Evolutionary conservation across 2,888 invertebrate species (phyloP).

Genomic region (Philaethria dido): DNA sequence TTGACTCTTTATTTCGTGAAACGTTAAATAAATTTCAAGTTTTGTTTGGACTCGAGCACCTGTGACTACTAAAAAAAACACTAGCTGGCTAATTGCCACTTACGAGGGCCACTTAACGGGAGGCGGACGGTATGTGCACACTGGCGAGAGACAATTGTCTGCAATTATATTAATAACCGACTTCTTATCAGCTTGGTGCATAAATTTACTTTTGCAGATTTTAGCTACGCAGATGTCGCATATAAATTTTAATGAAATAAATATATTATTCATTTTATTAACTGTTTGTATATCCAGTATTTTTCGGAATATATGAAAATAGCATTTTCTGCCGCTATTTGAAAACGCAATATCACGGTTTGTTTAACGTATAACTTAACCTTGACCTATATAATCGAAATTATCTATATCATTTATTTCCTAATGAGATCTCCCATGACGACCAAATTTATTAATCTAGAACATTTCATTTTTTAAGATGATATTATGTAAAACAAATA

Average conservation of each 20-base stretch:
- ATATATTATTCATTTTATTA: background rate
- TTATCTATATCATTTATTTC: no score
- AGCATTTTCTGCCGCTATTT: no score
- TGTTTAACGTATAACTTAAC: no score
- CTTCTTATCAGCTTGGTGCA: constrained; percentile 18
- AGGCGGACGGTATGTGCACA: constrained; percentile 27
- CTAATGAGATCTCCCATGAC: no score
- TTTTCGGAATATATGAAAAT: no score
- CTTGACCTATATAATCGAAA: no score
- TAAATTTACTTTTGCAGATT: background rate
- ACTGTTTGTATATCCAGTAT: no score
- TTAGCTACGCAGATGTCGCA: background rate
- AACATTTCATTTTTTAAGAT: no score
- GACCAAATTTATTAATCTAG: no score
- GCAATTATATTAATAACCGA: constrained; percentile 25
- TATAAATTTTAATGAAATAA: background rate
- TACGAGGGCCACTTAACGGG: constrained; percentile 24
- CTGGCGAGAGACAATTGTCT: constrained; percentile 28
- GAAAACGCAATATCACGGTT: no score
- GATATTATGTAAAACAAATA: no score
- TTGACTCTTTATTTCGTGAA: constrained; percentile 15
- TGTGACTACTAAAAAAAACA: constrained; percentile 33
- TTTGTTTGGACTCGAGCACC: constrained; percentile 28
- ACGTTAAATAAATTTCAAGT: constrained; percentile 16
- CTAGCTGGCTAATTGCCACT: constrained; percentile 29